Evolutionary conservation across 2,888 invertebrate genomes (phyloP).

Genomic region (Papilio demoleus): DNA sequence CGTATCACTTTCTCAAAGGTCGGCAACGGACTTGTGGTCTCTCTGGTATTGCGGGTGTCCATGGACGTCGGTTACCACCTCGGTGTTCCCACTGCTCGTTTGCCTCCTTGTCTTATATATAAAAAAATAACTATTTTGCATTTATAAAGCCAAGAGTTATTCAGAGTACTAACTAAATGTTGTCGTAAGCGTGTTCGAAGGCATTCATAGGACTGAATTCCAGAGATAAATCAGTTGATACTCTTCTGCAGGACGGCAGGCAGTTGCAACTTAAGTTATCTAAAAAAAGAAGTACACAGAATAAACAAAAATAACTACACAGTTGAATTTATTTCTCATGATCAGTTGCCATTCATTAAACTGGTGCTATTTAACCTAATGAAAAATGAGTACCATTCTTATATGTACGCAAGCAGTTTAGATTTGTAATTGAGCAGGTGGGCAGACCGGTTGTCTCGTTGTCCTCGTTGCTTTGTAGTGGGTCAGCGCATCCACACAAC

Average conservation of each 20-base stretch:
- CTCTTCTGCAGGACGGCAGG: slow-evolving; percentile 61
- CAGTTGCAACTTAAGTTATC: slow-evolving; percentile 61
- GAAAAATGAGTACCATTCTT: slow-evolving; percentile 45
- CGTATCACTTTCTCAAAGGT: no score
- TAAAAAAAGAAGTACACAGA: slow-evolving; percentile 46
- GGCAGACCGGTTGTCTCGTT: slow-evolving; percentile 44
- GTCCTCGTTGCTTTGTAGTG: slow-evolving; percentile 46
- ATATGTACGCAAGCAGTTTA: slow-evolving; percentile 49
- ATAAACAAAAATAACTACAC: neutral
- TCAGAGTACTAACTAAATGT: slow-evolving; percentile 67
- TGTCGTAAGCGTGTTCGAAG: slow-evolving; percentile 55
- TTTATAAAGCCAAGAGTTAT: no score
- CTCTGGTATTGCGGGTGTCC: no score
- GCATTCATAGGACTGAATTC: slow-evolving; percentile 55
- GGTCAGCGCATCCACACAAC: slow-evolving; percentile 66
- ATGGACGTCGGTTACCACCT: no score
- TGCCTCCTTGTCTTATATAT: no score
- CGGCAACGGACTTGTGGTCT: no score
- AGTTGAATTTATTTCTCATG: no score
- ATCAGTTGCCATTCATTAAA: no score
- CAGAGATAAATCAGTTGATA: slow-evolving; percentile 53
- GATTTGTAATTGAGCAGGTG: slow-evolving; percentile 52
- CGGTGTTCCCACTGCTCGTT: no score
- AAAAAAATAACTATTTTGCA: no score
- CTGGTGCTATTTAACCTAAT: no score